phyloP scores from a whole-genome alignment of 2,888 invertebrate genomes.

The Anodontia alba region DNA sequence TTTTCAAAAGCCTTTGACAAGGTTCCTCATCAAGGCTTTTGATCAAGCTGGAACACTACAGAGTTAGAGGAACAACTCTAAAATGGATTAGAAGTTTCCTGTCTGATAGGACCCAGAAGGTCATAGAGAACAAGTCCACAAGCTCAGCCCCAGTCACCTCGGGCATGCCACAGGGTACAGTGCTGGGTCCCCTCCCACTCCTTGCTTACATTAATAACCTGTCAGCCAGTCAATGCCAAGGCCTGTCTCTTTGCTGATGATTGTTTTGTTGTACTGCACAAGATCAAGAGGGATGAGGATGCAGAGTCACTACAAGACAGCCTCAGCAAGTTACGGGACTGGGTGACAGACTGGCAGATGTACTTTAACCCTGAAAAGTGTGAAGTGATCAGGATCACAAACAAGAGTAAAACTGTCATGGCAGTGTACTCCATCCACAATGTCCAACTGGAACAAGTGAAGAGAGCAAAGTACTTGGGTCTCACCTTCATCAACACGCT shows the following conservation, averaged over 20 bases:
- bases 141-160: constrained; percentile 34
- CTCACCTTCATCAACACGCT: background rate
- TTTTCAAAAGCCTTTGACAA: background rate
- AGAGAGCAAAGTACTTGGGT: constrained; percentile 20
- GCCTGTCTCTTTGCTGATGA: constrained; percentile 60
- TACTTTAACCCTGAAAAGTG: constrained; percentile 44
- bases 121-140: constrained; percentile 36
- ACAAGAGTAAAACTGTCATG: background rate
- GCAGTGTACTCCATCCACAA: constrained; percentile 25
- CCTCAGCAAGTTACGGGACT: background rate
- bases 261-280: constrained; percentile 45
- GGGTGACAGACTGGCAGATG: constrained; percentile 23
- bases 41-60: background rate
- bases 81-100: background rate
- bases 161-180: constrained; percentile 43
- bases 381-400: constrained; percentile 32
- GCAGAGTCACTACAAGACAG: constrained; percentile 37
- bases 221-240: constrained; percentile 36
- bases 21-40: background rate
- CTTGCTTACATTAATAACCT: constrained; percentile 27
- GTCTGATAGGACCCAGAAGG: background rate
- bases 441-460: background rate
- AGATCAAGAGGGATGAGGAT: constrained; percentile 27
- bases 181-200: background rate
- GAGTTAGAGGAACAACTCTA: constrained; percentile 2